These are phyloP conservation scores for Prunella strophiata DNA, from an alignment of 2,797 vertebrate genomes.

Conservation along the genomic window DNA sequence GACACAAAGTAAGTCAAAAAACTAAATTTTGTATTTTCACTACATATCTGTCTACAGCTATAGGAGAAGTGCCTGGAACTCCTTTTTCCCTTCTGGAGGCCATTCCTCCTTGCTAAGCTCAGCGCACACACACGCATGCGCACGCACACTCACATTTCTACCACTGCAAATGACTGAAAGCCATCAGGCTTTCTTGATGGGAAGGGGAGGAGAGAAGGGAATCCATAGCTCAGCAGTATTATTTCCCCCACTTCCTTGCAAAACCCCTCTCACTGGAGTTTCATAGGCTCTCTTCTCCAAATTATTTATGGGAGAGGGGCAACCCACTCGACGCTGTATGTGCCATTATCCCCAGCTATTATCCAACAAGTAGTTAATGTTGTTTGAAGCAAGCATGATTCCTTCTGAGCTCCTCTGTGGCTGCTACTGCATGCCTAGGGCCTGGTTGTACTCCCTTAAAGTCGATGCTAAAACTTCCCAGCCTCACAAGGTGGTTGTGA, in stretches of 20 bases:
- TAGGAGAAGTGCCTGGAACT: background rate
- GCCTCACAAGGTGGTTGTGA: conserved; percentile 72
- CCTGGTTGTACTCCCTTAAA: conserved; percentile 70
- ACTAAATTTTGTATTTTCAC: background rate
- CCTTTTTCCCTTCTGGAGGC: background rate
- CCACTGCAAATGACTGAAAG: conserved; percentile 26
- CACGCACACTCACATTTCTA: background rate
- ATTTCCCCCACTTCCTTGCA: conserved; percentile 52
- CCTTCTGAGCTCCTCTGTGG: conserved; percentile 67
- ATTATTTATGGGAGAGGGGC: conserved; percentile 72
- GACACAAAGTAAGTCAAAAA: background rate
- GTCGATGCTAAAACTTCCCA: conserved; percentile 69
- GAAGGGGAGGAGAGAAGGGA: conserved; percentile 39
- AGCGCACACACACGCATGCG: accelerated
- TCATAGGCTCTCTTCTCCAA: conserved; percentile 60
- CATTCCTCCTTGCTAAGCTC: background rate
- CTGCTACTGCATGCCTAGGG: conserved; percentile 68
- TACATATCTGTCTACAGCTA: background rate
- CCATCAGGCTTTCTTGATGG: conserved; percentile 31
- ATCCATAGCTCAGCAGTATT: conserved; percentile 56
- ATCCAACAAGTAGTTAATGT: conserved; percentile 73
- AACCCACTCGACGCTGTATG: conserved; percentile 67
- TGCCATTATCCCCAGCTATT: conserved; percentile 68
- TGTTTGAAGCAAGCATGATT: conserved; percentile 74
- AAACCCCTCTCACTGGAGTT: conserved; percentile 57